These are phyloP conservation scores for Passerculus sandwichensis DNA, from an alignment of 2,797 vertebrate genomes.

Conservation along the genomic window DNA sequence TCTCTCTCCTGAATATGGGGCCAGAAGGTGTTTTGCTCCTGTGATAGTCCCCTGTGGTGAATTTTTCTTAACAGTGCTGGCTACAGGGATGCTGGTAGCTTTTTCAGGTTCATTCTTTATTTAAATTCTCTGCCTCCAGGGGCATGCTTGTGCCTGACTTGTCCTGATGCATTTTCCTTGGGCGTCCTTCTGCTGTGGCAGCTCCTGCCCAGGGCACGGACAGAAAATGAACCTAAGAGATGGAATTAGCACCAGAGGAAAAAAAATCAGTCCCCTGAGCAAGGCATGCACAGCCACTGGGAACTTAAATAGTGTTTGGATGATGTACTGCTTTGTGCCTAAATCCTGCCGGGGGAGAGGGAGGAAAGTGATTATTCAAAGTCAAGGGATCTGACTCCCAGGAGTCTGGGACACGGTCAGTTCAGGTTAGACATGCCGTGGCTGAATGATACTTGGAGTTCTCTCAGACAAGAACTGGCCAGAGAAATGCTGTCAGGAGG, in stretches of 20 bases:
- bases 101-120: slow-evolving; percentile 39
- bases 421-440: neutral
- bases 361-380: neutral
- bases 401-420: neutral
- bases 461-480: neutral
- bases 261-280: neutral
- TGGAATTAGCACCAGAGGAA: neutral
- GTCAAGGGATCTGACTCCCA: neutral
- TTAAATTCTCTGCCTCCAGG: slow-evolving; percentile 13
- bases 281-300: neutral
- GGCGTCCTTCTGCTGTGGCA: neutral
- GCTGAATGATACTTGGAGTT: neutral
- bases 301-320: neutral
- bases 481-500: neutral
- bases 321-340: neutral
- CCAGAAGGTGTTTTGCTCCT: neutral
- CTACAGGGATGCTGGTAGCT: neutral
- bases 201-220: neutral
- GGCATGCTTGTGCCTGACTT: neutral
- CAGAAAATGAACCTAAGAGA: neutral
- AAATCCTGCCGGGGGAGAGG: neutral
- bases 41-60: neutral
- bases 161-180: neutral
- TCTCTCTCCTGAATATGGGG: neutral
- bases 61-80: neutral